Conservation (phyloP, 1,140 invertebrate genomes). For the Diabrotica undecimpunctata region DNA sequence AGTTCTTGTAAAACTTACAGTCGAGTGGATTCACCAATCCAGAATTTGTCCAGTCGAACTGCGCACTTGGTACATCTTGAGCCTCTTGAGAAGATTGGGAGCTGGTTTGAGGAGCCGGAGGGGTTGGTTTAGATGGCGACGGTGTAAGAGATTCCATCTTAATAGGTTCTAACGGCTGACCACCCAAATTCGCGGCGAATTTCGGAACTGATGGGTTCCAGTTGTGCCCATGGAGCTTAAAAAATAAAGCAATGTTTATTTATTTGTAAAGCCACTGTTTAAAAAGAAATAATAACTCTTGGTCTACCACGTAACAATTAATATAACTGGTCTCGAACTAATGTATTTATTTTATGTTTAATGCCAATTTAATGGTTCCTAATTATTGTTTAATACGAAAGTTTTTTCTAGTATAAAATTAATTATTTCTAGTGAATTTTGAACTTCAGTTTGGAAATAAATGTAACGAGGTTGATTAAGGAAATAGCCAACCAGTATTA, state of each 20-base stretch:
- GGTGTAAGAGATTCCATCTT: conserved; percentile 52
- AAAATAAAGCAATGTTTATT: conserved; percentile 20
- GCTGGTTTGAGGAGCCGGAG: conserved; percentile 27
- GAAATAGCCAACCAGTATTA: no score
- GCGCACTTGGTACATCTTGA: conserved; percentile 56
- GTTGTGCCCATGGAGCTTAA: conserved; percentile 71
- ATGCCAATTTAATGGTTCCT: no score
- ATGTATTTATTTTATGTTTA: no score
- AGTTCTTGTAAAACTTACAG: conserved; percentile 58
- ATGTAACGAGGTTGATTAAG: no score
- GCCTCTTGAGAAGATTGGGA: not conserved
- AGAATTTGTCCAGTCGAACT: conserved; percentile 65
- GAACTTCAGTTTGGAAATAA: no score
- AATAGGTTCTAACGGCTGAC: conserved; percentile 69
- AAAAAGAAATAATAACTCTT: no score
- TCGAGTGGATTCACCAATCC: conserved; percentile 64
- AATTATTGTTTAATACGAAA: no score
- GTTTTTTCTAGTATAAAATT: no score
- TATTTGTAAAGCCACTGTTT: no score
- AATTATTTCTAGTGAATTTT: no score
- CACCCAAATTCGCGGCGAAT: conserved; percentile 73
- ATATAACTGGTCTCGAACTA: no score
- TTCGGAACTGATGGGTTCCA: conserved; percentile 74
- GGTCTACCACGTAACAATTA: no score
- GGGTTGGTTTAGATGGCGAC: conserved; percentile 31